A percentile compares a stretch with the other conserved stretches of the same genome.
Conservation (phyloP, 1,140 invertebrate genomes). For the Pseudomyrmex sp. region DNA sequence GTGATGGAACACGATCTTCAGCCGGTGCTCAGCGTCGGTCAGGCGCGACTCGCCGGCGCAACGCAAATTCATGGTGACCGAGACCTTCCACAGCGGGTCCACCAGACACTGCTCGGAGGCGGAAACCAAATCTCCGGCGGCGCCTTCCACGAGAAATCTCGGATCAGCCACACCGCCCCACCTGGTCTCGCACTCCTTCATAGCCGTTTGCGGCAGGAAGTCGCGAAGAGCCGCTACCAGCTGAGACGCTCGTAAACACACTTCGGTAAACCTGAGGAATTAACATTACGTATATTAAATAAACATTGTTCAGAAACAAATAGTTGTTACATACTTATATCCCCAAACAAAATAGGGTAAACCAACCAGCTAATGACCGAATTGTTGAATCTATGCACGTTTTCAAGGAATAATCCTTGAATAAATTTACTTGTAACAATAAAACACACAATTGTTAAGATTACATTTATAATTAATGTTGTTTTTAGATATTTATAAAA, state of each 20-base stretch:
- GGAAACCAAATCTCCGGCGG: constrained; percentile 93
- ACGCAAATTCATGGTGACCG: constrained; percentile 89
- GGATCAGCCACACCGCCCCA: constrained; percentile 92
- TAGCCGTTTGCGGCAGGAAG: constrained; percentile 90
- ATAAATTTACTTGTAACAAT: too few species aligned
- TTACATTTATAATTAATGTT: too few species aligned
- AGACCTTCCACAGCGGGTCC: constrained; percentile 93
- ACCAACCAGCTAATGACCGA: too few species aligned
- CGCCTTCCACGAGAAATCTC: constrained; percentile 91
- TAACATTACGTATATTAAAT: not conserved
- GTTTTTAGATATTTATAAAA: too few species aligned
- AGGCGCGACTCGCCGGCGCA: constrained; percentile 87
- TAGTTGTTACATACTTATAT: not conserved
- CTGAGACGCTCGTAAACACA: constrained; percentile 92
- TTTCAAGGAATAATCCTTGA: too few species aligned
- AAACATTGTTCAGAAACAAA: not conserved
- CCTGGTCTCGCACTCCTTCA: constrained; percentile 90
- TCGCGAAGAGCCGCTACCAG: constrained; percentile 91
- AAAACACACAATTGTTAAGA: too few species aligned
- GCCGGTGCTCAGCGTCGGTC: constrained; percentile 90
- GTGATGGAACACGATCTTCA: constrained; percentile 93
- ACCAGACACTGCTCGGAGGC: constrained; percentile 91
- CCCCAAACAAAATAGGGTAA: not conserved
- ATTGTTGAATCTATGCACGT: too few species aligned
- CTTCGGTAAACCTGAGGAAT: constrained; percentile 86